Percentiles rank a stretch among this genome's conserved stretches.
These are phyloP conservation scores for Oxyruncus cristatus DNA, from an alignment of 2,113 vertebrate genomes.

Conservation along the genomic window DNA sequence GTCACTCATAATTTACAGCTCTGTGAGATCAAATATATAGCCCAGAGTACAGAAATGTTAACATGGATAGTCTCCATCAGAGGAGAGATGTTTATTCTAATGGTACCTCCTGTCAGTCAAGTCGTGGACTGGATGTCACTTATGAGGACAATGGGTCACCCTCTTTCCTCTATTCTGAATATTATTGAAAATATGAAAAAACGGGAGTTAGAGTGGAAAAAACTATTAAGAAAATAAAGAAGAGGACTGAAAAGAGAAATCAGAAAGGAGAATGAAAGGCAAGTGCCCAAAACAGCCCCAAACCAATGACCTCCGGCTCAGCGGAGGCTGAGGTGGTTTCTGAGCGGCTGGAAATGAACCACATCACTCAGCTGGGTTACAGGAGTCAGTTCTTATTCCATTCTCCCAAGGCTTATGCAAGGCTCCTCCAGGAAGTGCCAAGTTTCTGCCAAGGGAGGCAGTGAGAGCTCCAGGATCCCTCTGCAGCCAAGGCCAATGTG, in stretches of 20 bases:
- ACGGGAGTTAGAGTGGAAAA: background rate
- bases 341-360: background rate
- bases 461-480: background rate
- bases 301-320: background rate
- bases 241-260: background rate
- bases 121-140: background rate
- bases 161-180: background rate
- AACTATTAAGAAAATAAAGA: background rate
- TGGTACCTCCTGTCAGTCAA: conserved; percentile 24
- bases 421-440: background rate
- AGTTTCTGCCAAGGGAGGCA: background rate
- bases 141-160: background rate
- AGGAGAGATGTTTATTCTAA: conserved; percentile 8
- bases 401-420: background rate
- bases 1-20: conserved; percentile 52
- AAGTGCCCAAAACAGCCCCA: background rate
- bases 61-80: background rate
- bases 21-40: conserved; percentile 20
- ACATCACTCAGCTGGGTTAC: background rate
- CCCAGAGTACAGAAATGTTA: conserved; percentile 6
- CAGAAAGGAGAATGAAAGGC: background rate
- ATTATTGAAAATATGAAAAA: conserved; percentile 31
- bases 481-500: background rate
- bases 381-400: background rate
- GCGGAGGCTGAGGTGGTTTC: background rate